Conservation (phyloP, 2,888 invertebrate species). For the Gymnosoma rotundatum region DNA sequence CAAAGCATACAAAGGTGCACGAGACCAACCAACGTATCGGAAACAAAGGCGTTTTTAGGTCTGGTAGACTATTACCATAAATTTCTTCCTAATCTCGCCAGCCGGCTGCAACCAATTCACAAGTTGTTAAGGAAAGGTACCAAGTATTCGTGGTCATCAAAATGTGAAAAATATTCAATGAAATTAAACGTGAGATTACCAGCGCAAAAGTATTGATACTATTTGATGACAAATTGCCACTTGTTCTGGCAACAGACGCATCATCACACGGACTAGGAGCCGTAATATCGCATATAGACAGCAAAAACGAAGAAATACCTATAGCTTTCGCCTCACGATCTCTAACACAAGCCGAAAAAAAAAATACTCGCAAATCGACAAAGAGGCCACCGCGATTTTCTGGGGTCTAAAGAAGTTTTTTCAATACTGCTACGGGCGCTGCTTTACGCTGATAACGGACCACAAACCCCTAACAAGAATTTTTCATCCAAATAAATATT, state of each 20-base stretch:
- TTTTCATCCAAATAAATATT: conserved; percentile 63
- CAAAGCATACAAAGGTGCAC: conserved; percentile 24
- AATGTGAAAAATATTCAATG: conserved; percentile 23
- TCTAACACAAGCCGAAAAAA: conserved; percentile 53
- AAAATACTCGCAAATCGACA: conserved; percentile 66
- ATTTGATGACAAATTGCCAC: conserved; percentile 15
- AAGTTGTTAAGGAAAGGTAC: neutral
- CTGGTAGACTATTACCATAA: conserved; percentile 23
- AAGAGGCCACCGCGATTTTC: conserved; percentile 53
- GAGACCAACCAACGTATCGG: conserved; percentile 37
- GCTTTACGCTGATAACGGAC: conserved; percentile 58
- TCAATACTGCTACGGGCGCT: conserved; percentile 36
- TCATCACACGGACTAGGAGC: conserved; percentile 60
- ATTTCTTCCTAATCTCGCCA: conserved; percentile 14
- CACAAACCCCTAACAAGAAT: conserved; percentile 59
- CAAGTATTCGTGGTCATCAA: neutral
- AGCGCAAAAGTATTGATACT: conserved; percentile 19
- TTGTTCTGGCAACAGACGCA: conserved; percentile 46
- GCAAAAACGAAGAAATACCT: conserved; percentile 34
- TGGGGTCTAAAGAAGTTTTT: conserved; percentile 25
- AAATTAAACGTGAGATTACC: conserved; percentile 19
- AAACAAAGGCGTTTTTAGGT: conserved; percentile 31
- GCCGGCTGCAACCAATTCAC: conserved; percentile 12
- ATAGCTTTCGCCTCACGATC: conserved; percentile 61
- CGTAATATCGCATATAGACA: conserved; percentile 51